phyloP scores from a whole-genome alignment of 1,140 invertebrate genomes.

The Pteromalus puparum region DNA sequence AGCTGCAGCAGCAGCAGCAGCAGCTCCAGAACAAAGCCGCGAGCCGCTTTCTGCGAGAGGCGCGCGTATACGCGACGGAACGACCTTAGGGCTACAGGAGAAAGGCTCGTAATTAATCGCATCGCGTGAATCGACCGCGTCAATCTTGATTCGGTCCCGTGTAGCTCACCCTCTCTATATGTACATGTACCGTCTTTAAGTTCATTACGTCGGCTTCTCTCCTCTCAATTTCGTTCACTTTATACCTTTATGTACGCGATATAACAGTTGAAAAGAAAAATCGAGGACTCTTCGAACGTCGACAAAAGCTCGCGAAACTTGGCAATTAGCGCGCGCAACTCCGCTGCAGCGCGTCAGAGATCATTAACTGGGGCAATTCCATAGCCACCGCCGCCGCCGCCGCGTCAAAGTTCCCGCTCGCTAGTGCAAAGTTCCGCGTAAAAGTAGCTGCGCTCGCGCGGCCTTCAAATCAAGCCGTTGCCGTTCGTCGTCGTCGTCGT shows the following conservation, averaged over 20 bases:
- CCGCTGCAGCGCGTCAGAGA: neutral
- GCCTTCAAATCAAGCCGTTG: constrained; percentile 28
- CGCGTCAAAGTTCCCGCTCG: neutral
- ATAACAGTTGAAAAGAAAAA: neutral
- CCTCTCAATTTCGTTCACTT: too few relatives aligned
- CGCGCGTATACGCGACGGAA: neutral
- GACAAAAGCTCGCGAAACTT: constrained; percentile 27
- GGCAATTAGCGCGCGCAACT: constrained; percentile 19
- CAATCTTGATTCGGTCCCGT: neutral
- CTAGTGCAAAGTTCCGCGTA: neutral
- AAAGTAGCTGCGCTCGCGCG: neutral
- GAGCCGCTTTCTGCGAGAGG: neutral
- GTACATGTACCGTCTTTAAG: neutral
- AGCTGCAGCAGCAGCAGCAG: neutral
- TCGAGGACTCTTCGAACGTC: neutral
- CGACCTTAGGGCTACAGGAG: neutral
- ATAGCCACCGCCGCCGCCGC: neutral
- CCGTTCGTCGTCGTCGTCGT: neutral
- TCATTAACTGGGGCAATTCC: constrained; percentile 23
- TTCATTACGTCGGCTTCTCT: neutral
- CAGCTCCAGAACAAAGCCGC: constrained; percentile 28
- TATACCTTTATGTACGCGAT: too few relatives aligned
- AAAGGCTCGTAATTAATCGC: constrained; percentile 42
- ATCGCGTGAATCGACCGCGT: constrained; percentile 11
- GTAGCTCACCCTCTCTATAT: neutral